A percentile compares a stretch with the other conserved stretches of the same genome.
Conservation (phyloP, 2,113 vertebrate species). For the Fukomys damarensis region DNA sequence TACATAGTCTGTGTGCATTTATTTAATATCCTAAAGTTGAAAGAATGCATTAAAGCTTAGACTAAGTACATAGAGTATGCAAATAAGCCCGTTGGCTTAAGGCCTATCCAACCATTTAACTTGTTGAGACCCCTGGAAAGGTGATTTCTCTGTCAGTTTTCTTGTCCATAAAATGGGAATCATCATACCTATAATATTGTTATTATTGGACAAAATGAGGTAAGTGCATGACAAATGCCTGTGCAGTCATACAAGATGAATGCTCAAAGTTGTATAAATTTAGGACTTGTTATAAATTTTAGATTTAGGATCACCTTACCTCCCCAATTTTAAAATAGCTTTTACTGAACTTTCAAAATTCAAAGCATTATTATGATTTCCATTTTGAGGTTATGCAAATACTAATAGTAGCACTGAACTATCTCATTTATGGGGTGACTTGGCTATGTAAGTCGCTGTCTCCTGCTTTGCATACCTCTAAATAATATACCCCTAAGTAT, state of each 20-base stretch:
- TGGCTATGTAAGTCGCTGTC: background rate
- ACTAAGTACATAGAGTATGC: background rate
- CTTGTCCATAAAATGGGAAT: constrained; percentile 12
- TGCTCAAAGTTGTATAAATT: background rate
- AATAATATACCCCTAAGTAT: background rate
- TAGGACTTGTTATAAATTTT: background rate
- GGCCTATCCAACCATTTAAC: background rate
- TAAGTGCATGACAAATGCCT: background rate
- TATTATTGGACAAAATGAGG: background rate
- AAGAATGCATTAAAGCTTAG: background rate
- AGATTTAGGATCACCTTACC: background rate
- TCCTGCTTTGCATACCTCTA: background rate
- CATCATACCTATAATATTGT: background rate
- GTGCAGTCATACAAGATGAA: background rate
- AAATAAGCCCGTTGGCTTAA: background rate
- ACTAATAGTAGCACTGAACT: background rate
- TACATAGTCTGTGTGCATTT: background rate
- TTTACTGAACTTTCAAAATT: background rate
- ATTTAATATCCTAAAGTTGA: constrained; percentile 38
- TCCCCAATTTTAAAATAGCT: background rate
- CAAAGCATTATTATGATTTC: background rate
- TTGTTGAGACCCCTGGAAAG: background rate
- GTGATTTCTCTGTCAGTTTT: constrained; percentile 34
- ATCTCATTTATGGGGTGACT: background rate
- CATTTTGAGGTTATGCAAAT: background rate